Conservation (phyloP, 2,888 invertebrate genomes). For the Merodon equestris region DNA sequence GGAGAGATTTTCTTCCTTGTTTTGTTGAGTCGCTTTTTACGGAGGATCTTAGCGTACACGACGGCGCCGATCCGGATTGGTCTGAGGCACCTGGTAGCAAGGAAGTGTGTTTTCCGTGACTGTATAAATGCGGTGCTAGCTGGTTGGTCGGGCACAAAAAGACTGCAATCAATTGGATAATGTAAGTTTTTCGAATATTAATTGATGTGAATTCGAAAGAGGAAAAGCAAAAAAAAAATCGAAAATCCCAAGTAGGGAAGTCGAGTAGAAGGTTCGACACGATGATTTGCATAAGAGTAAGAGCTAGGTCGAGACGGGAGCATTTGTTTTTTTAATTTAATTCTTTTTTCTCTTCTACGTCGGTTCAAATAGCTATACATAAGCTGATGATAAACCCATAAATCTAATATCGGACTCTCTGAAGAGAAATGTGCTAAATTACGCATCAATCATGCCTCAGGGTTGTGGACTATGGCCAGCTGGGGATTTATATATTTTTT, state of each 20-base stretch:
- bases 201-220: no score
- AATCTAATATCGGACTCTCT: no score
- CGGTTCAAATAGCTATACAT: no score
- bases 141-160: slow-evolving; percentile 35
- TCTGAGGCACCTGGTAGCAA: slow-evolving; percentile 17
- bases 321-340: no score
- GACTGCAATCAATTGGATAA: slow-evolving; percentile 48
- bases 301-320: no score
- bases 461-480: no score
- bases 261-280: neutral
- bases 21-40: slow-evolving; percentile 11
- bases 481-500: no score
- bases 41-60: slow-evolving; percentile 24
- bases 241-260: neutral
- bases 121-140: slow-evolving; percentile 54
- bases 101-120: slow-evolving; percentile 32
- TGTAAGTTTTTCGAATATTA: slow-evolving; percentile 47
- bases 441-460: no score
- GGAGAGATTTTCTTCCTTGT: slow-evolving; percentile 22
- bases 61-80: slow-evolving; percentile 37
- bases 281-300: slow-evolving; percentile 32
- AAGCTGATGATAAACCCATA: no score
- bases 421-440: no score
- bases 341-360: no score
- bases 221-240: slow-evolving; percentile 16